Base-by-base conservation (phyloP, 2,113 vertebrate genomes). In the Stigmatopora nigra region DNA sequence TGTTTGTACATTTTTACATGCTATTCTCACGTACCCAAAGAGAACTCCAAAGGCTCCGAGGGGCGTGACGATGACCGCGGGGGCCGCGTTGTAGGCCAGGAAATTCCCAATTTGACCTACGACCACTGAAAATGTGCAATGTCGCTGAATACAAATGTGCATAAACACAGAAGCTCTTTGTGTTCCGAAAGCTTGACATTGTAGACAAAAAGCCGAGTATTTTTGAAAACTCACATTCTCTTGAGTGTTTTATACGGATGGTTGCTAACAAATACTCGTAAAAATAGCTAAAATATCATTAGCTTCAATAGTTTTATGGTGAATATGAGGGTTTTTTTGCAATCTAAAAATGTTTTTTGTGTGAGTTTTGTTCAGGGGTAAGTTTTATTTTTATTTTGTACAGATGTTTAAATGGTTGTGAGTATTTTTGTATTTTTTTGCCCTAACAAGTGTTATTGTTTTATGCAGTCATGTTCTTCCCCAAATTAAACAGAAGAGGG, bases 21-120 rank as follows among this genome's bases (percentile, higher is more conserved):
- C 45, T 46, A 46, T 46, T n/a, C 47, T n/a, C 47, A 88, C 93
- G 93, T 86, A 98, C 96, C 96, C 97, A 86, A 98, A 98, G 2
- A 97, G 90, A 60, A 99, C 95, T 17, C 97, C 97, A 9, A 99
- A 92, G 22, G 95, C 97, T 78, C 96, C 96, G 56, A 99, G 82
- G 1, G 97, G 97, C 0, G 96, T 97, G 38, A 99, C 96, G 64
- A 97, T 86, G 62, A 95, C 94, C 10, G 95, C 95, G 56, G 96
- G 94, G 55, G 96, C 94, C 44, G 90, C 84, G 20, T 96, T 99
- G 70, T 98, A 98, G 0, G 97, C 96, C 84, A 99, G 79, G 86
- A 98, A 97, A 82, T 98, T 98, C 46, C 96, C 95, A 76, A 96
- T 92, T 79, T 99, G 97, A 72, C 96, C 96, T 67, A 94, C 83